A percentile compares a stretch with the other conserved stretches of the same genome.
Evolutionary conservation across 2,888 invertebrate species (phyloP).

Genomic region (Oeneis ivallda): DNA sequence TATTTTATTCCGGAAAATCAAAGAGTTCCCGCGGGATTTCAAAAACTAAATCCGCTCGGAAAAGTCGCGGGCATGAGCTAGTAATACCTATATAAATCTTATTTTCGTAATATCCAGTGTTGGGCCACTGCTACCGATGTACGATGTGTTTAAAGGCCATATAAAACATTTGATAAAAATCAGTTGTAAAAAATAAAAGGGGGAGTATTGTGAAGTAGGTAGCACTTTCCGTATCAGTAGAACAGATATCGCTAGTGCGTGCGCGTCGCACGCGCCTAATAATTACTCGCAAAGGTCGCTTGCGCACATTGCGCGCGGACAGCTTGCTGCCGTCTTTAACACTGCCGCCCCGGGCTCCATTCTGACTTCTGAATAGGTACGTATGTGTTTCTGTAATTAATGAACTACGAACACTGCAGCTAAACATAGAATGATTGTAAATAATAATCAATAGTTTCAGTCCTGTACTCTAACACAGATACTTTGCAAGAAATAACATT

Average conservation of each 20-base stretch:
- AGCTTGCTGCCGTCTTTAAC: constrained; percentile 34
- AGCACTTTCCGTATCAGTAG: constrained; percentile 65
- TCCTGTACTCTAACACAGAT: not conserved
- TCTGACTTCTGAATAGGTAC: constrained; percentile 21
- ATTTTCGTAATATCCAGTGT: too few species aligned
- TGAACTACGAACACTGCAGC: constrained; percentile 17
- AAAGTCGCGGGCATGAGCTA: too few species aligned
- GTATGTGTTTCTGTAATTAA: constrained; percentile 18
- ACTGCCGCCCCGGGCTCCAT: constrained; percentile 32
- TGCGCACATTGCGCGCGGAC: constrained; percentile 70
- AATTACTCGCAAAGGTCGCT: constrained; percentile 78
- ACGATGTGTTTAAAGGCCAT: constrained; percentile 30
- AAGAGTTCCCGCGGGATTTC: too few species aligned
- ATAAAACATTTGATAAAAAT: constrained; percentile 54
- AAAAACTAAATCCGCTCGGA: too few species aligned
- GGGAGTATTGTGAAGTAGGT: constrained; percentile 56
- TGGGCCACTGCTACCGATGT: too few species aligned
- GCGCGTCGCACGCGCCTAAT: constrained; percentile 69
- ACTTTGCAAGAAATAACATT: not conserved
- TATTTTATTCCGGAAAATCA: too few species aligned
- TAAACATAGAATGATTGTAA: constrained; percentile 24
- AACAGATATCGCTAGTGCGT: constrained; percentile 49
- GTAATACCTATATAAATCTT: too few species aligned
- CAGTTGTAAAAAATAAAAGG: constrained; percentile 64
- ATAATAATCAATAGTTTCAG: constrained; percentile 22